Evolutionary conservation across 2,797 vertebrate species (phyloP).

Genomic region (Parauchenoglanis punctatus): DNA sequence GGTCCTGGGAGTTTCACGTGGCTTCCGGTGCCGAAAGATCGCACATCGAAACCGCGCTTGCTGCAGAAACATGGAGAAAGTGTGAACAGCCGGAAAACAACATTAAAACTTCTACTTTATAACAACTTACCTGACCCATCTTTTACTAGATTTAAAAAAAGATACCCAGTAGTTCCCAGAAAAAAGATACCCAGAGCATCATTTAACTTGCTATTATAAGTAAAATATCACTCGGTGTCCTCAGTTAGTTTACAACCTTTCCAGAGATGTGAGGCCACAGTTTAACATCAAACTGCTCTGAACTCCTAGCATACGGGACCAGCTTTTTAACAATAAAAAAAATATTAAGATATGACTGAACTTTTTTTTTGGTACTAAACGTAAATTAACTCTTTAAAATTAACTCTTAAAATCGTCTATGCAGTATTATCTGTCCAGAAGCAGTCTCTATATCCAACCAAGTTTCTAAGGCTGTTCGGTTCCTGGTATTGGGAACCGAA

Average conservation of each 20-base stretch:
- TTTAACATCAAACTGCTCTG: background rate
- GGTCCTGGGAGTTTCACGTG: conserved; percentile 98
- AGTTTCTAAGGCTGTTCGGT: background rate
- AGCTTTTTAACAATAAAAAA: background rate
- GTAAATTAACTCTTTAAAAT: background rate
- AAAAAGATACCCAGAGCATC: background rate
- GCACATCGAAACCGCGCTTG: conserved; percentile 94
- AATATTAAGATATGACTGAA: background rate
- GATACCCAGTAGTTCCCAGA: background rate
- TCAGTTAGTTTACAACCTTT: background rate
- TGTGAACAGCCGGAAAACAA: conserved; percentile 6
- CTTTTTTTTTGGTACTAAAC: background rate
- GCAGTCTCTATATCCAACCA: background rate
- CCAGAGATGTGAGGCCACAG: background rate
- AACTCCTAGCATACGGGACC: background rate
- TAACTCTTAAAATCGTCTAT: background rate
- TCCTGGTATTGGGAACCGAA: background rate
- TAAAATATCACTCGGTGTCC: background rate
- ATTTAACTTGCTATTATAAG: background rate
- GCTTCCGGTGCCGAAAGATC: conserved; percentile 95
- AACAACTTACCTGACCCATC: background rate
- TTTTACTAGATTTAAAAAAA: background rate
- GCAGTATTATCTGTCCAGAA: background rate
- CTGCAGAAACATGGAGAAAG: conserved; percentile 74
- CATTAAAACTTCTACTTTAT: background rate